Base-by-base conservation (phyloP, 2,797 vertebrate species). In the Catostomus latipinnis region DNA sequence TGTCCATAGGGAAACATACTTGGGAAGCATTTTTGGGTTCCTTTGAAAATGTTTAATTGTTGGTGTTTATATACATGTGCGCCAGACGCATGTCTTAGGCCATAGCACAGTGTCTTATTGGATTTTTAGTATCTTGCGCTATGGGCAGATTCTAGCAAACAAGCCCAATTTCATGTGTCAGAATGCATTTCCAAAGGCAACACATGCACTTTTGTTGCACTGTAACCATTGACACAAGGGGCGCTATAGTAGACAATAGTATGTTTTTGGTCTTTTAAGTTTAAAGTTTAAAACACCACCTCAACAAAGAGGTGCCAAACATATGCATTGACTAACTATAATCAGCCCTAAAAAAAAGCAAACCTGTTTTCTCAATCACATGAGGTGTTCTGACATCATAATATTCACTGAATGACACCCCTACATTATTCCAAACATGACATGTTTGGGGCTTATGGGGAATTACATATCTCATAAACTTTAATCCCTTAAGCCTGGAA, bases 401-500 rank as follows among this genome's bases (percentile, higher is more conserved):
- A 83, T 82, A 62, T 77, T 73, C 81, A 66, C 68, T 83, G 81
- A 85, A 86, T 86, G 74, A 84, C 78, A 83, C 65, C 16, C 58
- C 54, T 81, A 69, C 74, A 84, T 83, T 79, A 81, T 75, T 81
- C 85, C 78, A 83, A 83, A 79, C 82, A 82, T 82, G 81, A 84
- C 85, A 83, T 76, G 80, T 81, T 80, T 61, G 57, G 65, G 70
- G 77, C 58, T 84, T 82, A 81, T 63, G 34, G 54, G 78, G 83
- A 83, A 86, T 82, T 80, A 81, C 81, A 78, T 82, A 82, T 74
- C 85, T 84, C 81, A 83, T 88, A 85, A 87, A 83, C 73, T 74
- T 54, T 75, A 87, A 88, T 87, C 83, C 80, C 70, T 62, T 80
- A 84, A 85, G 66, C 79, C 67, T 73, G 71, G 46, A 61, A 71